Evolutionary conservation across 37 sponge, comb jelly and placozoan genomes (phyloP).

Genomic region (Bolinopsis microptera): DNA sequence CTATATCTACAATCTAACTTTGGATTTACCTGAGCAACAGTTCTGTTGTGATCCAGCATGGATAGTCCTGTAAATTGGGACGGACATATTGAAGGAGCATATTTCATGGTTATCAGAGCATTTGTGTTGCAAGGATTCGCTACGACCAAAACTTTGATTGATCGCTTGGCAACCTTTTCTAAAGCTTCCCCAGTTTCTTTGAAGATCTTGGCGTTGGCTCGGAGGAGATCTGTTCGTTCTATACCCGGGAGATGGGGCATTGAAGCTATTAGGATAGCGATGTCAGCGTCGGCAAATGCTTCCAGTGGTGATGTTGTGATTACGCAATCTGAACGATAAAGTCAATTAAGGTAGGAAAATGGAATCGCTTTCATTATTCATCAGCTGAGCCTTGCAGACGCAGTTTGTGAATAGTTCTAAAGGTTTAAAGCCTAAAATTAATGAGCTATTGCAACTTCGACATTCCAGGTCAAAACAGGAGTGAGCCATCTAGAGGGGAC

Average conservation of each 20-base stretch:
- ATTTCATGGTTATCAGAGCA: constrained; percentile 3
- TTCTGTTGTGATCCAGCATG: constrained; percentile 6
- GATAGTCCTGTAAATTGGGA: background rate
- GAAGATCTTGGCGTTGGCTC: constrained; percentile 92
- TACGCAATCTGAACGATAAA: background rate
- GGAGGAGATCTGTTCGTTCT: constrained; percentile 92
- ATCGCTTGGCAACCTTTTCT: constrained; percentile 84
- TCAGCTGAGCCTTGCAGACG: too few species aligned
- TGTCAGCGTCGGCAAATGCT: background rate
- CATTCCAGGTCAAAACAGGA: too few species aligned
- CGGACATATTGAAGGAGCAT: background rate
- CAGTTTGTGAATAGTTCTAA: too few species aligned
- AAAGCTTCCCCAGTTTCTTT: constrained; percentile 86
- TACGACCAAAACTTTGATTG: constrained; percentile 80
- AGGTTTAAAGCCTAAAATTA: too few species aligned
- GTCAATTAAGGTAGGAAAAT: too few species aligned
- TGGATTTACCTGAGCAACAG: constrained; percentile 1
- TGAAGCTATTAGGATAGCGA: constrained; percentile 20
- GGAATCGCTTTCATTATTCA: too few species aligned
- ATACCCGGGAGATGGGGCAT: constrained; percentile 82
- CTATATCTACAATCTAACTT: too few species aligned
- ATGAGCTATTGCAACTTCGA: too few species aligned
- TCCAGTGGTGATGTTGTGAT: background rate
- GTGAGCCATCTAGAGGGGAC: too few species aligned
- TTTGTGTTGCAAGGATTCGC: constrained; percentile 27